phyloP scores from a whole-genome alignment of 2,888 invertebrate genomes.

The Meliscaeva auricollis region DNA sequence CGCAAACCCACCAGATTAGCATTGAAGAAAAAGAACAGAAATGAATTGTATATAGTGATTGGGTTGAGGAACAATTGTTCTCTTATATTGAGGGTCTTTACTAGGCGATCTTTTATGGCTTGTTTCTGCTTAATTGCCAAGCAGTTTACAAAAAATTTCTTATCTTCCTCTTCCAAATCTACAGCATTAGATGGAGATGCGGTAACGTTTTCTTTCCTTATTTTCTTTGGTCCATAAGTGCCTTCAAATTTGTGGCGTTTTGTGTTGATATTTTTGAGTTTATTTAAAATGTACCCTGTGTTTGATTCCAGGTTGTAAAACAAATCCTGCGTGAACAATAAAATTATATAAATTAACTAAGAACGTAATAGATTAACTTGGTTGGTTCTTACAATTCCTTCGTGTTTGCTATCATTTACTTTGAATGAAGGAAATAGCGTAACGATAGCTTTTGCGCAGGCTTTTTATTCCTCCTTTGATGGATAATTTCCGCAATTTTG shows the following conservation, averaged over 20 bases:
- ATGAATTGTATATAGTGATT: background rate
- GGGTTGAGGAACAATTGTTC: background rate
- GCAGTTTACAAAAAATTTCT: background rate
- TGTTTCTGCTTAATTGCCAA: background rate
- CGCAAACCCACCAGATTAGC: background rate
- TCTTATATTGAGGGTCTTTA: background rate
- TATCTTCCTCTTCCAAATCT: background rate
- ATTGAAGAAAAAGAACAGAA: background rate
- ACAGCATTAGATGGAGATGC: background rate
- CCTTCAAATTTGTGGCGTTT: background rate
- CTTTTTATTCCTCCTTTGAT: background rate
- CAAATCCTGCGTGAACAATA: background rate
- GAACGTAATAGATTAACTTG: no score
- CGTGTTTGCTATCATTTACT: background rate
- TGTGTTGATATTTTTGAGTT: background rate
- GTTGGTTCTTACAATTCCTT: background rate
- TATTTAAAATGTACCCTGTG: background rate
- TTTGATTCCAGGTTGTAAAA: background rate
- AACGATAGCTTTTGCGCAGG: background rate
- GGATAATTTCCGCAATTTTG: background rate
- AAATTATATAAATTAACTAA: no score
- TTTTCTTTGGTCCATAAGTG: background rate
- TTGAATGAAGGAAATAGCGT: background rate
- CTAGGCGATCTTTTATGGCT: background rate
- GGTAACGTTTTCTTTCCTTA: background rate